Evolutionary conservation across 2,113 vertebrate genomes (phyloP).

Genomic region (Entosphenus tridentatus): DNA sequence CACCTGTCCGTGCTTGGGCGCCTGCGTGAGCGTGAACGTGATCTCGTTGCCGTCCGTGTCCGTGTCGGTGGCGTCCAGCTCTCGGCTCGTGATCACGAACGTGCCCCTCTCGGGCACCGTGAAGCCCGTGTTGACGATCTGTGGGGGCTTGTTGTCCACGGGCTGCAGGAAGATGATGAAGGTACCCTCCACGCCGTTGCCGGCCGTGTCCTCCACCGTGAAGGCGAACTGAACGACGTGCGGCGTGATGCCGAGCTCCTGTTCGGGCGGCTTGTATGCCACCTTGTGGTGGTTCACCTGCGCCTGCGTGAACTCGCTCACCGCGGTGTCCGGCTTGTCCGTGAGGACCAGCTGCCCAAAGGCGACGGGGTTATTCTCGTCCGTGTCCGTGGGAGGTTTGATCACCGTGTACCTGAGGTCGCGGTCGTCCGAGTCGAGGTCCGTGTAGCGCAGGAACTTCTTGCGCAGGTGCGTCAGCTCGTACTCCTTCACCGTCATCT

Average conservation of each 20-base stretch:
- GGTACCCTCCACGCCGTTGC: slow-evolving; percentile 16
- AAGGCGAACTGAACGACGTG: slow-evolving; percentile 21
- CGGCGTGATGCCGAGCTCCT: slow-evolving; percentile 18
- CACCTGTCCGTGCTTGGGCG: slow-evolving; percentile 28
- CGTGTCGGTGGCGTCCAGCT: slow-evolving; percentile 35
- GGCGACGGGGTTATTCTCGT: slow-evolving; percentile 16
- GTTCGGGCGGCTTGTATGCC: slow-evolving; percentile 18
- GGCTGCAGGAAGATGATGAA: slow-evolving; percentile 24
- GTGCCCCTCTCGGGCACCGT: slow-evolving; percentile 15
- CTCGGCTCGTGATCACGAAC: slow-evolving; percentile 19
- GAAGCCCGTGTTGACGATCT: slow-evolving; percentile 22
- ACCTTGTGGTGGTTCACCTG: slow-evolving; percentile 23
- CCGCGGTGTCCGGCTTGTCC: slow-evolving; percentile 12
- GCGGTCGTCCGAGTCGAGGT: slow-evolving; percentile 19
- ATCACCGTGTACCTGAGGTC: slow-evolving; percentile 20
- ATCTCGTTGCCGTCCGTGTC: slow-evolving; percentile 41
- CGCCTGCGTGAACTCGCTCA: slow-evolving; percentile 21
- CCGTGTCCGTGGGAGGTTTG: slow-evolving; percentile 18
- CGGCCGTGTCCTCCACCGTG: slow-evolving; percentile 19
- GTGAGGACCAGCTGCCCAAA: slow-evolving; percentile 20
- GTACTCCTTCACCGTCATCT: slow-evolving; percentile 22
- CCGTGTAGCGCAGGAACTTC: slow-evolving; percentile 18
- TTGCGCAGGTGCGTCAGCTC: slow-evolving; percentile 21
- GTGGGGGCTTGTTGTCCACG: slow-evolving; percentile 19
- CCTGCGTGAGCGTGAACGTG: slow-evolving; percentile 23